Percentiles rank a stretch among this genome's conserved stretches.
These are phyloP conservation scores for Notodonta dromedarius DNA, from an alignment of 2,888 invertebrate genomes.

Conservation along the genomic window DNA sequence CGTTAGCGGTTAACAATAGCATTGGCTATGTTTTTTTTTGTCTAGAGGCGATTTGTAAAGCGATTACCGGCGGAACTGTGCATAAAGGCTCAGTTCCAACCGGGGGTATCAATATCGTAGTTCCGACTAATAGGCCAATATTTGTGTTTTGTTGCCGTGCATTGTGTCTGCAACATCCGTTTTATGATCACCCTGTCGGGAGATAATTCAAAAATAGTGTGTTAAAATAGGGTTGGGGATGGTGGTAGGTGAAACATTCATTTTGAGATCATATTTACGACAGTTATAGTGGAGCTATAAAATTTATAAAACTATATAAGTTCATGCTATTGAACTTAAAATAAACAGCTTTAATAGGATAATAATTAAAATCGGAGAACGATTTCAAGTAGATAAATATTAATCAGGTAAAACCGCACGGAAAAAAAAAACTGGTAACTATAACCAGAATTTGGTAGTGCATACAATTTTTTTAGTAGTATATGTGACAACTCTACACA, in stretches of 20 bases:
- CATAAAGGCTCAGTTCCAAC: conserved; percentile 73
- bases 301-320: not conserved
- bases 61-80: conserved; percentile 77
- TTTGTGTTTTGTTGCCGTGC: conserved; percentile 72
- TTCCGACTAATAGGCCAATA: conserved; percentile 79
- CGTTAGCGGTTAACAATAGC: conserved; percentile 63
- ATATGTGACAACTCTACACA: too few relatives aligned
- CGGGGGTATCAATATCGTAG: conserved; percentile 76
- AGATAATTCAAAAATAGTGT: conserved; percentile 34
- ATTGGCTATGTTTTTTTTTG: conserved; percentile 61
- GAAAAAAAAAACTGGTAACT: too few relatives aligned
- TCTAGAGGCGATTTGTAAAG: conserved; percentile 61
- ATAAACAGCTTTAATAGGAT: too few relatives aligned
- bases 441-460: too few relatives aligned
- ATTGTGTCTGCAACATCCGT: conserved; percentile 70
- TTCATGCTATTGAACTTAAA: too few relatives aligned
- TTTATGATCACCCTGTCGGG: conserved; percentile 46
- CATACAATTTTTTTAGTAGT: too few relatives aligned
- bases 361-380: too few relatives aligned
- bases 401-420: not conserved
- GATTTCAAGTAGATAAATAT: not conserved
- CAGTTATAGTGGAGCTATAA: not conserved
- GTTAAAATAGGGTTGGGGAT: conserved; percentile 40
- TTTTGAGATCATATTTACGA: conserved; percentile 1
- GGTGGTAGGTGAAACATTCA: conserved; percentile 9